Conservation (phyloP, 1,140 invertebrate genomes). For the Drosophila ercepeae region DNA sequence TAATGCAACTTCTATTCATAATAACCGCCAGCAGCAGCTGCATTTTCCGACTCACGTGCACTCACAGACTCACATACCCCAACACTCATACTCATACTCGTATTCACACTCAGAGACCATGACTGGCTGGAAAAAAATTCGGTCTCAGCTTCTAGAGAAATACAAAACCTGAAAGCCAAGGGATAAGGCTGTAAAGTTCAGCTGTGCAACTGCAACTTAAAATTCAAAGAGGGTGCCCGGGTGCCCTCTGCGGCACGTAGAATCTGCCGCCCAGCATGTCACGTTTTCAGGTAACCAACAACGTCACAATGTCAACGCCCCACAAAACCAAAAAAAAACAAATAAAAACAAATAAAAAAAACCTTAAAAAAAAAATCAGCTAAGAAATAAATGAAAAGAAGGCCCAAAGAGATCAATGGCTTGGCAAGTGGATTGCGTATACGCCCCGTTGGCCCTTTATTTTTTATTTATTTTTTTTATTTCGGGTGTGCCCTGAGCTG, state of each 20-base stretch:
- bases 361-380: slow-evolving; percentile 2
- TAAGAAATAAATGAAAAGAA: background rate
- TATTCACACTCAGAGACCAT: slow-evolving; percentile 32
- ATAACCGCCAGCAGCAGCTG: slow-evolving; percentile 28
- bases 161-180: background rate
- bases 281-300: slow-evolving; percentile 43
- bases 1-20: slow-evolving; percentile 39
- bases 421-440: slow-evolving; percentile 51
- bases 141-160: too few species aligned
- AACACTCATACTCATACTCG: slow-evolving; percentile 8
- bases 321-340: slow-evolving; percentile 7
- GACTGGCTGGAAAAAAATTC: slow-evolving; percentile 30
- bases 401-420: slow-evolving; percentile 54
- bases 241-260: slow-evolving; percentile 43
- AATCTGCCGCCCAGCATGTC: slow-evolving; percentile 58
- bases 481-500: background rate
- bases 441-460: slow-evolving; percentile 31
- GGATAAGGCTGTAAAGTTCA: slow-evolving; percentile 23
- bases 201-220: slow-evolving; percentile 46
- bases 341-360: slow-evolving; percentile 3
- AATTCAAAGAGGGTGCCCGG: slow-evolving; percentile 55
- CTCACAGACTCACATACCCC: background rate
- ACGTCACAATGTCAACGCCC: slow-evolving; percentile 62
- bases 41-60: background rate
- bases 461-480: slow-evolving; percentile 5